Conservation (phyloP, 37 sponge, comb jelly and placozoan species). For the Beroe forskalii region DNA sequence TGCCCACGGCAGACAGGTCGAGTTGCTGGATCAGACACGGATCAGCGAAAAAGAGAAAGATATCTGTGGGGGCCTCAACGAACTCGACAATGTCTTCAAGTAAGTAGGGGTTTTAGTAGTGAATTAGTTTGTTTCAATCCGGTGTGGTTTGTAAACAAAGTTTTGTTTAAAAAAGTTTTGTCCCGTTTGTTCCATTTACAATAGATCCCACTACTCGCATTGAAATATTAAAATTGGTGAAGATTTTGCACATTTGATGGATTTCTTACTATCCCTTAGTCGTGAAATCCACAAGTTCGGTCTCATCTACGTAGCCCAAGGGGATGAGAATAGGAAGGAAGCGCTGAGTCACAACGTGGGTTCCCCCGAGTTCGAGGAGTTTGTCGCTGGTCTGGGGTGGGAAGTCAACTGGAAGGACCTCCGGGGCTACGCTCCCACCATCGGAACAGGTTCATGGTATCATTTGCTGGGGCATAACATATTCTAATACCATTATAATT, state of each 20-base stretch:
- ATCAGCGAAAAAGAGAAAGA: conserved; percentile 28
- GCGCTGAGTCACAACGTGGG: conserved; percentile 83
- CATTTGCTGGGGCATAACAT: too few relatives aligned
- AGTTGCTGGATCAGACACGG: conserved; percentile 25
- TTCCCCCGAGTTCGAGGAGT: conserved; percentile 84
- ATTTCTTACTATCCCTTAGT: conserved; percentile 71
- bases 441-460: conserved; percentile 47
- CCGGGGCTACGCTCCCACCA: conserved; percentile 13
- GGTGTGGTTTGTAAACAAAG: too few relatives aligned
- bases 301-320: conserved; percentile 86
- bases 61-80: background rate
- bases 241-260: too few relatives aligned
- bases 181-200: too few relatives aligned
- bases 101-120: too few relatives aligned
- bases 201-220: too few relatives aligned
- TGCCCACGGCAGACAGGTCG: conserved; percentile 35
- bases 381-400: conserved; percentile 96
- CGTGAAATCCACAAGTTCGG: conserved; percentile 97
- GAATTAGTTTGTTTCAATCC: too few relatives aligned
- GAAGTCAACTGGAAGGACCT: conserved; percentile 75
- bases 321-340: conserved; percentile 86
- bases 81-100: conserved; percentile 53
- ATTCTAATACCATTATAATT: too few relatives aligned
- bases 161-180: too few relatives aligned
- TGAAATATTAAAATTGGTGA: too few relatives aligned